Conservation (phyloP, 2,797 vertebrate genomes). For the Scyliorhinus canicula region DNA sequence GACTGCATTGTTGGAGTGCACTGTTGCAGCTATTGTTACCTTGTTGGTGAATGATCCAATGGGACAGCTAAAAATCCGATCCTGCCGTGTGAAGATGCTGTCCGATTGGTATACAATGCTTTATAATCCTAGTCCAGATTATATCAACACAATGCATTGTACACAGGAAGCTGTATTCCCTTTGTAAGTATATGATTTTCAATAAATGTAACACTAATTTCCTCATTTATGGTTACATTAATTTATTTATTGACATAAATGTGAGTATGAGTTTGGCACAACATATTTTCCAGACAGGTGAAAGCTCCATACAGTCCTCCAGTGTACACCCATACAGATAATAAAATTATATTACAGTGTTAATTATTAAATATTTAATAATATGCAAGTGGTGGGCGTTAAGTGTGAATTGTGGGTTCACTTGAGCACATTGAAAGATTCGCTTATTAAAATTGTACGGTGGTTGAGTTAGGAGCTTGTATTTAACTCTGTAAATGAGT, state of each 20-base stretch:
- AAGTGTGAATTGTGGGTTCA: not conserved
- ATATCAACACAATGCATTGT: conserved; percentile 87
- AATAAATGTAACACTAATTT: not conserved
- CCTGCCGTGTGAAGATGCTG: conserved; percentile 85
- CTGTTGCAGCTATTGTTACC: conserved; percentile 68
- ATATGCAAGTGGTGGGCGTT: not conserved
- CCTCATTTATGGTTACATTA: not conserved
- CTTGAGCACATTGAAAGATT: not conserved
- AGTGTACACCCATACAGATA: not conserved
- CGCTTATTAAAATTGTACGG: not conserved
- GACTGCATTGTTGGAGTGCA: conserved; percentile 81
- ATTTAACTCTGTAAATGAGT: not conserved
- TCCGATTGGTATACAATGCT: conserved; percentile 99
- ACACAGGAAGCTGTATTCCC: conserved; percentile 95
- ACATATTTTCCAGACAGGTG: not conserved
- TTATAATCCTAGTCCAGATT: conserved; percentile 94
- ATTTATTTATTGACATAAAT: not conserved
- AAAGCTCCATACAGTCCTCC: not conserved
- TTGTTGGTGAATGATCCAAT: conserved; percentile 80
- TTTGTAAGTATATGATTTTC: conserved; percentile 63
- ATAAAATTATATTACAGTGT: not conserved
- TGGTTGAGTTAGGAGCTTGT: not conserved
- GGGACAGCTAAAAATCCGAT: conserved; percentile 71
- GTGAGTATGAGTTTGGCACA: not conserved
- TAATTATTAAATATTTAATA: not conserved